Conservation (phyloP, 2,113 vertebrate genomes). For the Ibidorhyncha struthersii region DNA sequence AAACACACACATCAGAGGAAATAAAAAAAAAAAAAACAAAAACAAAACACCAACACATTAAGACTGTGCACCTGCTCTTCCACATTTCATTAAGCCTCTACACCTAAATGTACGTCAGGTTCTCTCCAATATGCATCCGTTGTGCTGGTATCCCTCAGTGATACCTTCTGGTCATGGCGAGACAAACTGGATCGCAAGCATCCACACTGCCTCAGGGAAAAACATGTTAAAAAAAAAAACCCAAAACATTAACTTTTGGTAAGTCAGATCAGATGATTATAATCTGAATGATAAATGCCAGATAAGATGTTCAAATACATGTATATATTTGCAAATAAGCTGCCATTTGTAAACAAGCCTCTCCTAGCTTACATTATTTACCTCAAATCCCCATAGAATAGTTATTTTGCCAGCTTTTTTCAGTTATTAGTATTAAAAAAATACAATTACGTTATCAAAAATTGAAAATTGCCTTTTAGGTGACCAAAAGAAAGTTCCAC, state of each 20-base stretch:
- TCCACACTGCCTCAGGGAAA: constrained; percentile 3
- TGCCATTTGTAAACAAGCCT: not conserved
- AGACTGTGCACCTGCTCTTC: constrained; percentile 49
- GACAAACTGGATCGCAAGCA: not conserved
- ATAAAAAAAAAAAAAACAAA: not conserved
- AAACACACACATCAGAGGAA: constrained; percentile 12
- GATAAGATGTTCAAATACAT: not conserved
- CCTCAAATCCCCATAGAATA: not conserved
- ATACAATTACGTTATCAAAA: constrained; percentile 51
- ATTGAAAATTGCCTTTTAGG: constrained; percentile 60
- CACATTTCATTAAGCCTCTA: constrained; percentile 55
- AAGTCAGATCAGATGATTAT: not conserved
- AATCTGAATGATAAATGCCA: not conserved
- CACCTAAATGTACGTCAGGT: not conserved
- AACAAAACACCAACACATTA: not conserved
- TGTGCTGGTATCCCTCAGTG: constrained; percentile 14
- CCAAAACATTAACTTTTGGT: not conserved
- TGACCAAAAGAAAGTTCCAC: constrained; percentile 66
- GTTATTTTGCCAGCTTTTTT: not conserved
- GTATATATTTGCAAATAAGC: not conserved
- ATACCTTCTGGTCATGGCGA: constrained; percentile 34
- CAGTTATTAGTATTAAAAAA: not conserved
- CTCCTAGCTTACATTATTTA: not conserved
- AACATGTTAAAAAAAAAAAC: not conserved
- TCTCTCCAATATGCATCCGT: not conserved